A percentile compares a stretch with the other conserved stretches of the same genome.
These are phyloP conservation scores for Takifugu flavidus DNA, from an alignment of 2,113 vertebrate species.

Conservation along the genomic window DNA sequence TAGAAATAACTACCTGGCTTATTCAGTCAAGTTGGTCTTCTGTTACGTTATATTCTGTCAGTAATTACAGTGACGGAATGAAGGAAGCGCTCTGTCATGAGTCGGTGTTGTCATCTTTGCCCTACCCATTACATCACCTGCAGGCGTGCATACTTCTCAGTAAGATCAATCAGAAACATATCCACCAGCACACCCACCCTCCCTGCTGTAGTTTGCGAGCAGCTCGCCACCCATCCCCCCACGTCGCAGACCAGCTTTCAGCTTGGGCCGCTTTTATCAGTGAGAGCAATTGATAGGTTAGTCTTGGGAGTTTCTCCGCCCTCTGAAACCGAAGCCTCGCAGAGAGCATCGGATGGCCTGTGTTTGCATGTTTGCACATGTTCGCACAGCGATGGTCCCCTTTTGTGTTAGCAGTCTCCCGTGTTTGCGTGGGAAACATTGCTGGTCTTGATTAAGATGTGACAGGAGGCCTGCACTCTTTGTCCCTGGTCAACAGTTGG, in stretches of 20 bases:
- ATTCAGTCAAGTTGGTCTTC: slow-evolving; percentile 10
- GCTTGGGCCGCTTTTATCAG: slow-evolving; percentile 40
- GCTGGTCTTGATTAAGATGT: slow-evolving; percentile 43
- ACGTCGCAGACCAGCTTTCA: slow-evolving; percentile 8
- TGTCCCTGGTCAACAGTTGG: slow-evolving; percentile 5
- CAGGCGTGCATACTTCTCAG: slow-evolving; percentile 29
- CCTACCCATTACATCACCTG: slow-evolving; percentile 11
- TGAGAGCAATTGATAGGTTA: slow-evolving; percentile 55
- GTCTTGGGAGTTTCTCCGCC: slow-evolving; percentile 20
- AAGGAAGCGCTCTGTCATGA: slow-evolving; percentile 24
- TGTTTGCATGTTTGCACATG: slow-evolving; percentile 50
- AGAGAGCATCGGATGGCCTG: slow-evolving; percentile 33
- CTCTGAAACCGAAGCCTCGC: slow-evolving; percentile 18
- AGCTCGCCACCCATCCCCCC: slow-evolving; percentile 5
- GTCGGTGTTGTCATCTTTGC: slow-evolving; percentile 44
- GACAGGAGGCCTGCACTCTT: slow-evolving; percentile 14
- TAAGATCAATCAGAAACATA: slow-evolving; percentile 41
- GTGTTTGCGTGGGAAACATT: slow-evolving; percentile 52
- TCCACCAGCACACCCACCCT: slow-evolving; percentile 24
- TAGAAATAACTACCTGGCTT: neutral
- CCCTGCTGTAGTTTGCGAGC: slow-evolving; percentile 14
- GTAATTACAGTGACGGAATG: slow-evolving; percentile 12
- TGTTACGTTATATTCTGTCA: slow-evolving; percentile 6
- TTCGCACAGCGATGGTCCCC: slow-evolving; percentile 25
- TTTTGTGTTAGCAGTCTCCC: slow-evolving; percentile 35